phyloP scores from a whole-genome alignment of 2,888 invertebrate species.

The Sesamia inferens region DNA sequence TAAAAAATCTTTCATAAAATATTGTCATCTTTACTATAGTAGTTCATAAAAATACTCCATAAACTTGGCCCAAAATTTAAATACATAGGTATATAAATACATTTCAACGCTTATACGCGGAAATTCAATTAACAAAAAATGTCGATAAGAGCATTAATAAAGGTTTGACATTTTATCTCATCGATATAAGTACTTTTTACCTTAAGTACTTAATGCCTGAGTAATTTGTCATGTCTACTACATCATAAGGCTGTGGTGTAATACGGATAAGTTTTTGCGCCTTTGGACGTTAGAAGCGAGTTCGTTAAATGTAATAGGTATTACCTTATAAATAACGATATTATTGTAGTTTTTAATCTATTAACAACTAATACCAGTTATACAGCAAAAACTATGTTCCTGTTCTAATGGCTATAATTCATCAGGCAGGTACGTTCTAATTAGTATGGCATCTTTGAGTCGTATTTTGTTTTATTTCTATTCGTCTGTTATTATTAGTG shows the following conservation, averaged over 20 bases:
- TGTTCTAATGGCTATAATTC: slow-evolving; percentile 11
- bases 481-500: not conserved
- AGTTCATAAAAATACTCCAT: not conserved
- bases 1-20: not conserved
- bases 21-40: not conserved
- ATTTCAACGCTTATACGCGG: not conserved
- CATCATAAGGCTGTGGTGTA: slow-evolving; percentile 43
- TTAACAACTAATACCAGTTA: slow-evolving; percentile 14
- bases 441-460: not conserved
- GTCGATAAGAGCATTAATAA: slow-evolving; percentile 18
- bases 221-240: slow-evolving; percentile 53
- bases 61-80: not conserved
- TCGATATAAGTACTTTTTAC: slow-evolving; percentile 22
- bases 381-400: slow-evolving; percentile 20
- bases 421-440: not conserved
- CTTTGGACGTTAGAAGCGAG: slow-evolving; percentile 60
- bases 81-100: not conserved
- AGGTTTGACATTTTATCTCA: slow-evolving; percentile 27
- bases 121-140: slow-evolving; percentile 31
- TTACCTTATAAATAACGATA: slow-evolving; percentile 46
- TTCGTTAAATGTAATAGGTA: slow-evolving; percentile 56
- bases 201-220: not conserved
- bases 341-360: slow-evolving; percentile 34
- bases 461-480: not conserved
- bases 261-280: slow-evolving; percentile 64